These are phyloP conservation scores for Poeciliopsis paucimaculata DNA, from an alignment of 2,797 vertebrate genomes.

Conservation along the genomic window DNA sequence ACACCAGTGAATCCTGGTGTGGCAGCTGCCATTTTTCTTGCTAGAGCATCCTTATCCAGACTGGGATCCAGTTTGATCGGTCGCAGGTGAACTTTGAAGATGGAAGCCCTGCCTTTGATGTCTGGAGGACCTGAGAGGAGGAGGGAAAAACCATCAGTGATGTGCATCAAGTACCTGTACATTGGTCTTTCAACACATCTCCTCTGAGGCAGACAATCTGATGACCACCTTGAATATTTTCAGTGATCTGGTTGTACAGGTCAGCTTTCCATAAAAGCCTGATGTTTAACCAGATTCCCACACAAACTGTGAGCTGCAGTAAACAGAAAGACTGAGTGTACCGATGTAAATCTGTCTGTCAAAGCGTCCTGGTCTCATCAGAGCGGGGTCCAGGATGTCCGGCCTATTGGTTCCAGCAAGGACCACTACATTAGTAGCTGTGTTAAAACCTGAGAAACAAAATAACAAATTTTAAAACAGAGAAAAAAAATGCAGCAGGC, in stretches of 20 bases:
- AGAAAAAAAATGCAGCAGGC: background rate
- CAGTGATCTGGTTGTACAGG: background rate
- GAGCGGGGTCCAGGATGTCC: constrained; percentile 83
- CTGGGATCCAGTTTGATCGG: constrained; percentile 87
- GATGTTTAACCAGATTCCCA: background rate
- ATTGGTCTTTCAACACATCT: background rate
- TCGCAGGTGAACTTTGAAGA: constrained; percentile 96
- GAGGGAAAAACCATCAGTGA: background rate
- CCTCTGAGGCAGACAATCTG: background rate
- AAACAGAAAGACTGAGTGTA: constrained; percentile 39
- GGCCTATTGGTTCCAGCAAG: constrained; percentile 83
- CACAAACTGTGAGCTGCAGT: background rate
- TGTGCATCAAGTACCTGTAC: background rate
- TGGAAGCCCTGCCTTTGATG: constrained; percentile 94
- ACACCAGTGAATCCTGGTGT: constrained; percentile 95
- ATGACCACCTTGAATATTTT: background rate
- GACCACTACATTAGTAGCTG: constrained; percentile 78
- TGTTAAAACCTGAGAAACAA: constrained; percentile 81
- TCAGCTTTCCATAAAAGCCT: background rate
- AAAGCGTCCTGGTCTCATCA: constrained; percentile 83
- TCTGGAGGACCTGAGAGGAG: constrained; percentile 88
- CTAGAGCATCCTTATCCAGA: constrained; percentile 86
- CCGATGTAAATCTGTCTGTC: constrained; percentile 85
- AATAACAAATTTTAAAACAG: background rate
- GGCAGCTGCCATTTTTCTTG: constrained; percentile 90